Evolutionary conservation across 2,113 vertebrate species (phyloP), one percentile per base, ranked within the genome.

Genomic region (Macrotis lagotis): DNA sequence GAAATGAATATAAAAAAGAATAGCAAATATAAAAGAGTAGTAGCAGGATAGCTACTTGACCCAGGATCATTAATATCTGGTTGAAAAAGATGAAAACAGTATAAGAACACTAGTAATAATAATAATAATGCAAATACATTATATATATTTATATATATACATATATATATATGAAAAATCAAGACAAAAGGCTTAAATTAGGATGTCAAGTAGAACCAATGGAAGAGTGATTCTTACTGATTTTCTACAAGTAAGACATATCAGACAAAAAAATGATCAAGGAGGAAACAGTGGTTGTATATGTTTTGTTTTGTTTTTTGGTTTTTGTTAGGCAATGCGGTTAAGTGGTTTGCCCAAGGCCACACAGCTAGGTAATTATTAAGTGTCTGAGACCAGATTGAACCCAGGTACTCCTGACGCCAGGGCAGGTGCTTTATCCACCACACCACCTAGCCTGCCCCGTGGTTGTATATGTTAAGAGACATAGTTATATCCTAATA

Each of bases 71-170:
- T 74, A 59, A 10, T 74, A 44, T 83, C 66, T 83, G 7, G 44
- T 7, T 44, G n/a, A 83, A 83, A 83, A 83, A 83, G 66, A 83
- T 83, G 37, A 74, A 16, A 44, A n/a, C 19, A 83, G 8, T 24
- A 2, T 44, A 74, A 95, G 95, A 98, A 93, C 66, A 83, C 2
- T 2, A 44, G 16, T 83, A 22, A 44, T n/a, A n/a, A 74, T 74
- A n/a, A 74, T 74, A n/a, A 4, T 44, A 44, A 44, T 83, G 24
- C 22, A 8, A 83, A 22, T 24, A 83, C 22, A 28, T 59, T 3
- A 83, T n/a, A n/a, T n/a, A n/a, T n/a, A n/a, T n/a, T n/a, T n/a
- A n/a, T n/a, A n/a, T n/a, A n/a, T n/a, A n/a, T n/a, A n/a, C n/a
- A 44, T 44, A 11, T 83, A 24, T 83, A 22, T 22, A 83, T 44